Base-by-base conservation (phyloP, 2,888 invertebrate species). In the Cepaea hortensis region DNA sequence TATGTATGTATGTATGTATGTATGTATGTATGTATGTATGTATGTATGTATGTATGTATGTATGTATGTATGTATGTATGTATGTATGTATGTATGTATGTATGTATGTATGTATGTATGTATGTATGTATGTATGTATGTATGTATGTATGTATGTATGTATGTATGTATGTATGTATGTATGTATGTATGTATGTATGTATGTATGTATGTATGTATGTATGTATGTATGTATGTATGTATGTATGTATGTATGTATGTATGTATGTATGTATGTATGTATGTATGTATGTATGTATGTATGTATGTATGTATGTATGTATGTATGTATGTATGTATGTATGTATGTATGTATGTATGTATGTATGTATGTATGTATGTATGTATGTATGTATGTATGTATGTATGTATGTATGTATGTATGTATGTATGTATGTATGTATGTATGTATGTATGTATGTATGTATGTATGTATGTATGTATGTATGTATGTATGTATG, bases 381-480 rank as follows among this genome's bases (percentile, higher is more conserved):
- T 68, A n/a, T 68, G 68, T 68, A 68, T 68, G 15, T 68, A 15
- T 9, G 13, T 68, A 15, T 68, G 68, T 68, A 68, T 68, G n/a
- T 68, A 68, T n/a, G 68, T 68, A 68, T 68, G 68, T 68, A 68
- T 68, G n/a, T 68, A 68, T 68, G 68, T 68, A 15, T 68, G 68
- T 68, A 68, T 68, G 68, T 68, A 5, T 68, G n/a, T 68, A 5
- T 68, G 68, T 68, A 15, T 68, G 15, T 68, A 15, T 5, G 68
- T 68, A 13, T 68, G 7, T 68, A 15, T 68, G 7, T 68, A 15
- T 68, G 35, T 5, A 48, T 75, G 48, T 75, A 5, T 75, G 75
- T 75, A 46, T 75, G 75, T 75, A 46, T 61, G 62, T 62, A 62
- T 81, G 48, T 65, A 13, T 82, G 50, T 68, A 15, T 82, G 46